Evolutionary conservation across 2,888 invertebrate genomes (phyloP).

Genomic region (Lasius platythorax): DNA sequence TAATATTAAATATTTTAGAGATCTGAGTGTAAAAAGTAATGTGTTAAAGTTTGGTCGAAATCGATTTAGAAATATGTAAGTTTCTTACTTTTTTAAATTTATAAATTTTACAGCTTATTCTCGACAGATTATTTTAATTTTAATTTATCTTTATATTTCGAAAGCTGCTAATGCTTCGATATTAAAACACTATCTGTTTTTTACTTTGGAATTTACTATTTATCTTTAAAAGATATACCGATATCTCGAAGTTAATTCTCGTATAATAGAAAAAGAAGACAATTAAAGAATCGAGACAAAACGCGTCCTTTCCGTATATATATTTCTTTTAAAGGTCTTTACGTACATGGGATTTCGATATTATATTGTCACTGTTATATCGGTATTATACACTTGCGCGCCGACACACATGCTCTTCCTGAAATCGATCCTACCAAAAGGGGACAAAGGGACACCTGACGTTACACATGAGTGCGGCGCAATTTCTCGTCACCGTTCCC

Average conservation of each 20-base stretch:
- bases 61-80: neutral
- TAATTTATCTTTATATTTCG: neutral
- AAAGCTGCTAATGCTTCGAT: neutral
- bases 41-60: neutral
- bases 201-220: neutral
- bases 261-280: neutral
- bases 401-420: conserved; percentile 26
- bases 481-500: conserved; percentile 67
- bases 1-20: neutral
- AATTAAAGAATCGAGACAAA: neutral
- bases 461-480: conserved; percentile 48
- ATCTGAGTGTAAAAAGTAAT: no score
- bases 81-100: neutral
- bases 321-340: neutral
- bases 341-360: conserved; percentile 1
- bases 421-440: conserved; percentile 37
- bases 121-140: neutral
- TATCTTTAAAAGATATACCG: neutral
- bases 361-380: conserved; percentile 6
- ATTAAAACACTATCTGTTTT: neutral
- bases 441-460: conserved; percentile 41
- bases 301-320: neutral
- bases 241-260: neutral
- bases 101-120: neutral
- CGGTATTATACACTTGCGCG: conserved; percentile 7